Base-by-base conservation (phyloP, 1,140 invertebrate genomes). In the Drosophila virilis region DNA sequence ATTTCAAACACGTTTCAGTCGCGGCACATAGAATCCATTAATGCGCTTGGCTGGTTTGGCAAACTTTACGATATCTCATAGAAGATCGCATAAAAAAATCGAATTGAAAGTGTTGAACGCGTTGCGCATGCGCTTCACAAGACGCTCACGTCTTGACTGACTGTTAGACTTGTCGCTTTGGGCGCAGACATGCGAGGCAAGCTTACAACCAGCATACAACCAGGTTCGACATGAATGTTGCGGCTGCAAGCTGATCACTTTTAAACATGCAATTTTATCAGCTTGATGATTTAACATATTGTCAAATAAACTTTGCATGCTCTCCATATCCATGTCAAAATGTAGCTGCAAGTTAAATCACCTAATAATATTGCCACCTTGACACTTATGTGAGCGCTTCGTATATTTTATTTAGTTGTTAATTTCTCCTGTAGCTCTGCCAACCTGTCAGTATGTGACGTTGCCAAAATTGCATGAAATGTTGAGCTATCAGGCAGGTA, bases 1-100 rank as follows among this genome's bases (percentile, higher is more conserved):
- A 78, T 86, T 88, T 82, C 52, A 67, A 54, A 38, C 82, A 88
- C 83, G 83, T 85, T 48, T 80, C 75, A 78, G 52, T 28, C 83
- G 68, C 78, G 77, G 51, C 76, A 72, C 69, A 77, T 50, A 59
- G 59, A 45, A 65, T 55, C 38, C 73, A 54, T 59, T 75, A 28
- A 48, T 43, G 33, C 52, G 55, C 60, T 79, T 61, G 37, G 40
- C 59, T 15, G 37, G 33, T 82, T 81, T 76, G 60, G 46, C 65
- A 46, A 37, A 13, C 9, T 35, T 45, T 28, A 17, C 10, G n/a
- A 50, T n/a, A 54, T 22, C 12, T 40, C 10, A 8, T 22, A 10
- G 37, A 40, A 50, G 54, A 17, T 58, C 50, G 43, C 15, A 45
- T 8, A 42, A 37, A 66, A 22, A 33, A 58, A n/a, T 35, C 13